A percentile compares a stretch with the other conserved stretches of the same genome.
Conservation (phyloP, 2,888 invertebrate species). For the Phytoseiulus persimilis region DNA sequence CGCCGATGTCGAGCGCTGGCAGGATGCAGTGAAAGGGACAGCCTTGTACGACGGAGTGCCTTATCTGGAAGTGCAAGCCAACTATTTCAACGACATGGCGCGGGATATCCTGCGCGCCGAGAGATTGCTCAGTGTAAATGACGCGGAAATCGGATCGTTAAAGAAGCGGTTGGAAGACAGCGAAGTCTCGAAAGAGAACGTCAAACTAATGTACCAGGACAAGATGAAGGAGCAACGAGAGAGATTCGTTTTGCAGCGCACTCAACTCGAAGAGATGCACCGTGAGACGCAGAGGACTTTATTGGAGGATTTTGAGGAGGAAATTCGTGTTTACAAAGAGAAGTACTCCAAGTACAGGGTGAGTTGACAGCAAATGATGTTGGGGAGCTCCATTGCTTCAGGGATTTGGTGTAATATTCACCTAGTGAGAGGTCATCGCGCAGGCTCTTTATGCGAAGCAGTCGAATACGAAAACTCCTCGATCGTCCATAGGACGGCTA, state of each 20-base stretch:
- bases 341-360: constrained; percentile 33
- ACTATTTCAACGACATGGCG: constrained; percentile 32
- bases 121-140: neutral
- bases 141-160: neutral
- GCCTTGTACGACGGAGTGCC: neutral
- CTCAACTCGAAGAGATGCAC: neutral
- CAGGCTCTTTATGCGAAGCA: neutral
- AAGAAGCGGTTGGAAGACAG: neutral
- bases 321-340: constrained; percentile 15
- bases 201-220: constrained; percentile 9
- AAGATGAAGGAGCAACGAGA: constrained; percentile 32
- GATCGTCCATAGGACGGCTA: neutral
- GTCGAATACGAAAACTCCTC: neutral
- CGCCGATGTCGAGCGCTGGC: constrained; percentile 10
- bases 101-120: constrained; percentile 27
- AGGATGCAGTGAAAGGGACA: neutral
- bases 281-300: neutral
- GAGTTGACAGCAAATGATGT: too few species aligned
- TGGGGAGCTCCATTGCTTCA: too few species aligned
- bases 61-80: constrained; percentile 9
- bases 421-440: too few species aligned
- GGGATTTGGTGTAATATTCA: too few species aligned
- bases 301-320: neutral
- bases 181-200: constrained; percentile 18
- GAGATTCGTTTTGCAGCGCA: neutral